These are phyloP conservation scores for Pseudococcus viburni DNA, from an alignment of 2,888 invertebrate genomes.

Conservation along the genomic window DNA sequence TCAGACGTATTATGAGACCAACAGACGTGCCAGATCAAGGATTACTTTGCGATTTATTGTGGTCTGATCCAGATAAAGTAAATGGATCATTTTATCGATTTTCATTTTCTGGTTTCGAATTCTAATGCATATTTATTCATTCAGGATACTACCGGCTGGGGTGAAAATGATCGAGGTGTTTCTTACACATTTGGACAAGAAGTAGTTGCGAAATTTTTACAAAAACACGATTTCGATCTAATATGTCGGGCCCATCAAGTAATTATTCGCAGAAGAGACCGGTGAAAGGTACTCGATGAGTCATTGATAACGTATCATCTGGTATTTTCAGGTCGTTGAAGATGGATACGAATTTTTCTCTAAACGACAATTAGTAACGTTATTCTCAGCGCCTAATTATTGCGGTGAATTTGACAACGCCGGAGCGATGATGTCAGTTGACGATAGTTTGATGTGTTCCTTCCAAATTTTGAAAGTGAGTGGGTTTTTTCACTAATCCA, in stretches of 20 bases:
- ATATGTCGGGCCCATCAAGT: slow-evolving; percentile 99
- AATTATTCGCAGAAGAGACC: not conserved
- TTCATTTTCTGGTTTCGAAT: not conserved
- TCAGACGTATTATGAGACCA: slow-evolving; percentile 97
- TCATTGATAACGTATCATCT: not conserved
- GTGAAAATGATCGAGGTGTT: slow-evolving; percentile 99
- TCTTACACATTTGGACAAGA: slow-evolving; percentile 99
- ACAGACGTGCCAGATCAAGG: slow-evolving; percentile 99
- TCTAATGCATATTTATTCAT: slow-evolving; percentile 33
- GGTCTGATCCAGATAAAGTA: slow-evolving; percentile 96
- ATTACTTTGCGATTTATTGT: slow-evolving; percentile 94
- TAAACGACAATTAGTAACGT: slow-evolving; percentile 94
- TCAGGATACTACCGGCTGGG: slow-evolving; percentile 96
- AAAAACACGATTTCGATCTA: slow-evolving; percentile 99
- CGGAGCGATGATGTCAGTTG: slow-evolving; percentile 98
- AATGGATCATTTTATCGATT: not conserved
- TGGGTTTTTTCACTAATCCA: not conserved
- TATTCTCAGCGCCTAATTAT: slow-evolving; percentile 95
- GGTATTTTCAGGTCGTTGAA: slow-evolving; percentile 84
- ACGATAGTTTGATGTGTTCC: slow-evolving; percentile 99
- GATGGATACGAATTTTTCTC: slow-evolving; percentile 99
- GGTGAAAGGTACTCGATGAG: not conserved
- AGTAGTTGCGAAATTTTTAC: slow-evolving; percentile 98
- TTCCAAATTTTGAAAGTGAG: slow-evolving; percentile 88
- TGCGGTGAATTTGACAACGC: slow-evolving; percentile 93